Evolutionary conservation across 2,888 invertebrate species (phyloP), one percentile per base, ranked within the genome.

Genomic region (Scaptomyza parva): DNA sequence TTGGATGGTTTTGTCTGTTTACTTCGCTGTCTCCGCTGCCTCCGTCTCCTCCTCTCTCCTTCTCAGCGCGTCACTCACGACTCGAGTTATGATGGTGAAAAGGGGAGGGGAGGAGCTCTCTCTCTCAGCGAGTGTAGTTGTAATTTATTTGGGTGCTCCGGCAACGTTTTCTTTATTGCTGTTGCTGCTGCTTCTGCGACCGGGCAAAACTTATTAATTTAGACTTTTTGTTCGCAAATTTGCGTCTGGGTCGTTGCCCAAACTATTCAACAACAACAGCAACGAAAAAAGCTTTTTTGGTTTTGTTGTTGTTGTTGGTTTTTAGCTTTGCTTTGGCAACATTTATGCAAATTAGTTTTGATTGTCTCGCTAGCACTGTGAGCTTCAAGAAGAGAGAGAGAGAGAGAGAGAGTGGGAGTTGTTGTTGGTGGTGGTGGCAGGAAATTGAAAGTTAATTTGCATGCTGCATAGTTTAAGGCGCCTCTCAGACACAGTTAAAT

Each of bases 391-490:
- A n/a, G n/a, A n/a, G n/a, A n/a, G n/a, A n/a, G n/a, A n/a, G n/a
- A n/a, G n/a, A n/a, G 28, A n/a, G 9, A 1, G n/a, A 9, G 5
- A 17, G 26, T 14, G n/a, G n/a, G n/a, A n/a, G n/a, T n/a, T n/a
- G n/a, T n/a, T n/a, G n/a, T n/a, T 2, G 28, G 3, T 1, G 28
- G 11, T 1, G 18, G 11, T 35, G 14, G 8, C 39, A 60, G 82
- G 72, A 88, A 87, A 87, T 88, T 87, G 88, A 88, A 88, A 88
- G 87, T 87, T 88, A 84, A 88, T 87, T 86, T 88, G 88, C 80
- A 84, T 78, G 75, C 68, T 69, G 82, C 75, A 77, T 70, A 71
- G 72, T 79, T 82, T 76, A 74, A 73, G 74, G 78, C 86, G 70
- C 62, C 72, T 22, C n/a, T 37, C 35, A 37, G 35, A 18, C 45